phyloP scores from a whole-genome alignment of 2,113 vertebrate species.

The Phoenicopterus ruber region DNA sequence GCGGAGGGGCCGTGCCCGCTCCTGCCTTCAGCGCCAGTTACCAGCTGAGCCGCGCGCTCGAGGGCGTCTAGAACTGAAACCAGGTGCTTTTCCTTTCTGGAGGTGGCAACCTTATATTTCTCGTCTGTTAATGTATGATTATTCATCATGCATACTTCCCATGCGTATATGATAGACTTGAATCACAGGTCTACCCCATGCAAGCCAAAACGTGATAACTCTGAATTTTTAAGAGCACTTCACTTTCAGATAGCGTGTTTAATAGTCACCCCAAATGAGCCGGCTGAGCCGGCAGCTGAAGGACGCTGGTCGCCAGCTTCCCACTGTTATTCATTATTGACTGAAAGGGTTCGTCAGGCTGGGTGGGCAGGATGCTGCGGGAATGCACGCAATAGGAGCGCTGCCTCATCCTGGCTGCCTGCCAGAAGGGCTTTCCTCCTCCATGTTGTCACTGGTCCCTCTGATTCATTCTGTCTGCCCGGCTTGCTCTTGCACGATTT shows the following conservation, averaged over 20 bases:
- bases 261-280: not conserved
- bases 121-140: not conserved
- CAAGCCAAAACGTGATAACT: not conserved
- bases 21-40: not conserved
- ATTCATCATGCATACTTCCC: not conserved
- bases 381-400: not conserved
- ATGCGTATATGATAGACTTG: not conserved
- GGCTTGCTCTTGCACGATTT: not conserved
- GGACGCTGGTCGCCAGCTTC: not conserved
- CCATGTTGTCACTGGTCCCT: not conserved
- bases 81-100: constrained; percentile 18
- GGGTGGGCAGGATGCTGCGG: constrained; percentile 21
- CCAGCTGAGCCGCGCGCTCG: not conserved
- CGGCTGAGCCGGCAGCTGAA: not conserved
- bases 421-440: constrained; percentile 57
- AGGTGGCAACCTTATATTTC: not conserved
- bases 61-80: not conserved
- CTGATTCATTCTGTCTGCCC: constrained; percentile 29
- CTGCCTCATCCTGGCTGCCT: not conserved
- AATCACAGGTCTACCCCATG: not conserved
- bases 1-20: not conserved
- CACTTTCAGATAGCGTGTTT: not conserved
- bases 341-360: not conserved
- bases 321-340: not conserved
- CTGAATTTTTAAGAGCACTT: not conserved